Conservation (phyloP, 2,797 vertebrate species). For the Oreortyx pictus region DNA sequence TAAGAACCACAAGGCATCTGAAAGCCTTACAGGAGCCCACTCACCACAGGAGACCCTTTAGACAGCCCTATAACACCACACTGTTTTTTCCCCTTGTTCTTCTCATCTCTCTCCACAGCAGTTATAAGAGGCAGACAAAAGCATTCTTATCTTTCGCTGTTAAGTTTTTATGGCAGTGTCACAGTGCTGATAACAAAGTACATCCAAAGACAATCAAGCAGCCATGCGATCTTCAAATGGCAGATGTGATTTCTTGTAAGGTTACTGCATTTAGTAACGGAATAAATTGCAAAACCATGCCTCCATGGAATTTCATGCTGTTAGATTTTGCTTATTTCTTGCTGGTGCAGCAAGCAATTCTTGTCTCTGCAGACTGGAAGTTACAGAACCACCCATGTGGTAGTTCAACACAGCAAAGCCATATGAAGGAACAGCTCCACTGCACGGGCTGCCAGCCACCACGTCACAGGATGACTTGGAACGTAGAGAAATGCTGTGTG, state of each 20-base stretch:
- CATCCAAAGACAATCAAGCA: background rate
- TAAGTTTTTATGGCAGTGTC: background rate
- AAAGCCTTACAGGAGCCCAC: background rate
- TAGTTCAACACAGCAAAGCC: background rate
- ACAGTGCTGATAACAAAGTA: background rate
- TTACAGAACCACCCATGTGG: background rate
- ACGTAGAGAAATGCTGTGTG: background rate
- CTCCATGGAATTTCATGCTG: background rate
- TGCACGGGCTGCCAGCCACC: background rate
- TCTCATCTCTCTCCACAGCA: fast-evolving
- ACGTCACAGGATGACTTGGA: background rate
- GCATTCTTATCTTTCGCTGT: background rate
- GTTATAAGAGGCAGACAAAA: background rate
- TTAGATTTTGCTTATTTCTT: background rate
- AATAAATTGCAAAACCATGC: background rate
- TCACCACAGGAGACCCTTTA: background rate
- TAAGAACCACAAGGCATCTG: background rate
- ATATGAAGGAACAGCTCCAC: background rate
- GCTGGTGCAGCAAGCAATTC: background rate
- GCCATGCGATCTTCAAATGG: background rate
- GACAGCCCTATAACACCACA: background rate
- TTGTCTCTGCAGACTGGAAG: background rate
- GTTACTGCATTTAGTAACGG: background rate
- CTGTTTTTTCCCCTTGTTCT: background rate
- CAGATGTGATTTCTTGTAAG: background rate